These are phyloP conservation scores for fruit fly (Drosophila melanogaster) DNA, from an alignment of 1,140 invertebrate species.

Conservation along the genomic window Release_6_plus_ISO1_MT NT_037436.4:11423001-11423500, in stretches of 20 bases:
- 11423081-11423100: neutral
- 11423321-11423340: constrained; percentile 21
- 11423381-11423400: constrained; percentile 80
- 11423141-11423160: too few relatives aligned
- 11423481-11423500: constrained; percentile 43
- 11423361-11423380: constrained; percentile 79
- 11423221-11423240: neutral
- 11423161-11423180: too few relatives aligned
- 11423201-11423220: too few relatives aligned
- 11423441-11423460: constrained; percentile 65
- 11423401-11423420: constrained; percentile 26
- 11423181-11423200: too few relatives aligned
- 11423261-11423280: constrained; percentile 11
- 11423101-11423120: too few relatives aligned
- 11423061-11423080: neutral
- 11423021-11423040: neutral
- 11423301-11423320: constrained; percentile 42
- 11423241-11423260: neutral
- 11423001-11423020: constrained; percentile 23
- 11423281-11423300: constrained; percentile 25
- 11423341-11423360: constrained; percentile 47
- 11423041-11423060: neutral
- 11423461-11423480: constrained; percentile 72
- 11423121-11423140: too few relatives aligned
- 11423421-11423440: constrained; percentile 66